Evolutionary conservation across 2,113 vertebrate genomes (phyloP).

Genomic region (Ceratotherium simum): DNA sequence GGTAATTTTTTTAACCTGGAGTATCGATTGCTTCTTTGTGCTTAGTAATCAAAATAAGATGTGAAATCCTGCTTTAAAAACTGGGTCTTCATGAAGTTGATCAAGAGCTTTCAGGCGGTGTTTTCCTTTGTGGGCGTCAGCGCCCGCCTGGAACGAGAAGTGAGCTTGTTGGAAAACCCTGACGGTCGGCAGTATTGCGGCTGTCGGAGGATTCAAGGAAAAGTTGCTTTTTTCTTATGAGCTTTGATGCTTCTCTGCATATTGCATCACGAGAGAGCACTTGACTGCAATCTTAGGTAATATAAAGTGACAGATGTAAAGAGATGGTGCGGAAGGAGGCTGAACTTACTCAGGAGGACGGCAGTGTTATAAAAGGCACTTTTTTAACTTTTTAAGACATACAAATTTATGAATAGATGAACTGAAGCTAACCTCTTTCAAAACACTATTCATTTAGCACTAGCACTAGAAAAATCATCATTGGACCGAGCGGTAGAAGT

Average conservation of each 20-base stretch:
- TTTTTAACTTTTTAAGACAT: slow-evolving; percentile 65
- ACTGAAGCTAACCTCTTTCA: not conserved
- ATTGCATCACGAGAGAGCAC: slow-evolving; percentile 8
- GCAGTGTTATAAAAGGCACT: not conserved
- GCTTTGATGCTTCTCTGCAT: not conserved
- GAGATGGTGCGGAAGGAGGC: slow-evolving; percentile 29
- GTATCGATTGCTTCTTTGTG: not conserved
- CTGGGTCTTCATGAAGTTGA: not conserved
- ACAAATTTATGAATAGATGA: slow-evolving; percentile 58
- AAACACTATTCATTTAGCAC: not conserved
- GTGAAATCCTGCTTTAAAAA: not conserved
- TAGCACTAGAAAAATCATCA: accelerated
- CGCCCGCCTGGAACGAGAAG: not conserved
- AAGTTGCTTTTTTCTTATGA: not conserved
- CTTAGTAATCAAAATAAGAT: not conserved
- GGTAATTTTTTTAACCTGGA: not conserved
- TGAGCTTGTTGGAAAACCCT: not conserved
- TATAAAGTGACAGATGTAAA: slow-evolving; percentile 66
- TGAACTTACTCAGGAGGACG: not conserved
- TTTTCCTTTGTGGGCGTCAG: not conserved
- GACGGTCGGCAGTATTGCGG: not conserved
- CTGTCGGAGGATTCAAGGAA: slow-evolving; percentile 9
- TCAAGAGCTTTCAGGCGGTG: not conserved
- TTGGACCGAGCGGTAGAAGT: not conserved
- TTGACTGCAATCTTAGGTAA: slow-evolving; percentile 64